Percentiles rank a stretch among this genome's conserved stretches.
Evolutionary conservation across 2,888 invertebrate genomes (phyloP).

Genomic region (Andrena flavipes): DNA sequence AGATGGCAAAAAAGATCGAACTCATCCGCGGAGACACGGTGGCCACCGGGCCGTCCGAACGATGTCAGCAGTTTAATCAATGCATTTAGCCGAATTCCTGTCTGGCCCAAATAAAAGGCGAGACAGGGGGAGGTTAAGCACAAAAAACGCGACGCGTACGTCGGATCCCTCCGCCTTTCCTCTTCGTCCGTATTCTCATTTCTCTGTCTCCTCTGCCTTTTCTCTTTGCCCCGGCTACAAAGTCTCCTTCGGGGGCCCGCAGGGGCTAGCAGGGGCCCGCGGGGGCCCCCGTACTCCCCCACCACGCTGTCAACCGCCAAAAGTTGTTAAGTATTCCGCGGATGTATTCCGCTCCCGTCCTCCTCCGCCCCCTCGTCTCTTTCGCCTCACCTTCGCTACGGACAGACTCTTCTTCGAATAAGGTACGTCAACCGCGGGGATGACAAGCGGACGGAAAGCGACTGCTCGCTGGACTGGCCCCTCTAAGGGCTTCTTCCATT

Average conservation of each 20-base stretch:
- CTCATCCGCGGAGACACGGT: constrained; percentile 79
- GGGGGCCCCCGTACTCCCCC: constrained; percentile 24
- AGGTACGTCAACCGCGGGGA: constrained; percentile 71
- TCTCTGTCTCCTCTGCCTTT: constrained; percentile 49
- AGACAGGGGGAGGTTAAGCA: constrained; percentile 74
- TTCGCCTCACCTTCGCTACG: constrained; percentile 31
- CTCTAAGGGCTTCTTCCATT: constrained; percentile 61
- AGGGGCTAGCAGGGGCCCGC: constrained; percentile 35
- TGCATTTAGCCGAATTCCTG: constrained; percentile 85
- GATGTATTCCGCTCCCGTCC: constrained; percentile 70
- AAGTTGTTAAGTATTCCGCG: constrained; percentile 80
- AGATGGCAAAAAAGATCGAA: constrained; percentile 77
- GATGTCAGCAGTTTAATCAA: constrained; percentile 84
- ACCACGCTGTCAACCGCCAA: constrained; percentile 56
- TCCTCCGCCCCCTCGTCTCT: constrained; percentile 27
- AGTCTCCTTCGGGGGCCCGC: constrained; percentile 42
- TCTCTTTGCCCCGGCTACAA: constrained; percentile 51
- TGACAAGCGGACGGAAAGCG: constrained; percentile 67
- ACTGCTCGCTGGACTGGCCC: constrained; percentile 51
- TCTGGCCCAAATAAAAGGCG: constrained; percentile 84
- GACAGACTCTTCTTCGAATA: constrained; percentile 67
- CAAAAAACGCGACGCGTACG: constrained; percentile 78
- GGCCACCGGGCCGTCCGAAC: constrained; percentile 82
- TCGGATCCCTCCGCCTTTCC: constrained; percentile 53
- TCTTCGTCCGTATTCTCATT: constrained; percentile 33